Evolutionary conservation across 1,140 invertebrate species (phyloP).

Genomic region (Pogonus chalceus): DNA sequence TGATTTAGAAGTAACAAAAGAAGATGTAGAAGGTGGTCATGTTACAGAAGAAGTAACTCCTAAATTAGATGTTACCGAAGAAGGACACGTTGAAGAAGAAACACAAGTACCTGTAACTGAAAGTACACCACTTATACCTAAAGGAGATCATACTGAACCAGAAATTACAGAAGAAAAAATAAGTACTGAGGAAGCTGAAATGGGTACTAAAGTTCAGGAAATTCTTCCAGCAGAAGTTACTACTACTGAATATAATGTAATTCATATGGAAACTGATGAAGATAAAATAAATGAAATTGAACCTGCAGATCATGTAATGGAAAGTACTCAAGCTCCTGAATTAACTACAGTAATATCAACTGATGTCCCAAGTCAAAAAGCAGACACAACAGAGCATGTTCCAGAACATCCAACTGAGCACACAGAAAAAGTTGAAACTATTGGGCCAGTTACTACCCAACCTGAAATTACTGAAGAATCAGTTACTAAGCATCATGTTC

Average conservation of each 20-base stretch:
- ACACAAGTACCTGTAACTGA: slow-evolving; percentile 1
- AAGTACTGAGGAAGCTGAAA: slow-evolving; percentile 9
- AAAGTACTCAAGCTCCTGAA: slow-evolving; percentile 4
- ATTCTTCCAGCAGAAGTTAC: not conserved
- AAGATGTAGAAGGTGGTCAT: slow-evolving; percentile 9
- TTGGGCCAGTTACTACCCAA: too few relatives aligned
- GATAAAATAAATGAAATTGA: slow-evolving; percentile 31
- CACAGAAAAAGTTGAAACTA: too few relatives aligned
- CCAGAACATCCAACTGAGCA: not conserved
- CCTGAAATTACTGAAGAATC: too few relatives aligned
- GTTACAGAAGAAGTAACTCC: slow-evolving; percentile 7
- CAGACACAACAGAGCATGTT: not conserved
- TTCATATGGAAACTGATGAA: slow-evolving; percentile 14
- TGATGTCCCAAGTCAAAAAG: slow-evolving; percentile 1
- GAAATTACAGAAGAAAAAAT: slow-evolving; percentile 13
- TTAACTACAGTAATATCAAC: slow-evolving; percentile 6
- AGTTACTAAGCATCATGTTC: too few relatives aligned
- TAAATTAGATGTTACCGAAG: slow-evolving; percentile 1
- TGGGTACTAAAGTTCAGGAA: not conserved
- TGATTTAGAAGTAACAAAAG: slow-evolving; percentile 9
- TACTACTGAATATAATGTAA: slow-evolving; percentile 9
- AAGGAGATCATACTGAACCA: slow-evolving; percentile 12
- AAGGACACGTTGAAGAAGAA: slow-evolving; percentile 3
- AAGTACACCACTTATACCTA: slow-evolving; percentile 3
- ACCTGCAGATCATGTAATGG: slow-evolving; percentile 10